Evolutionary conservation across 2,888 invertebrate species (phyloP).

Genomic region (Lamellibrachia columna): DNA sequence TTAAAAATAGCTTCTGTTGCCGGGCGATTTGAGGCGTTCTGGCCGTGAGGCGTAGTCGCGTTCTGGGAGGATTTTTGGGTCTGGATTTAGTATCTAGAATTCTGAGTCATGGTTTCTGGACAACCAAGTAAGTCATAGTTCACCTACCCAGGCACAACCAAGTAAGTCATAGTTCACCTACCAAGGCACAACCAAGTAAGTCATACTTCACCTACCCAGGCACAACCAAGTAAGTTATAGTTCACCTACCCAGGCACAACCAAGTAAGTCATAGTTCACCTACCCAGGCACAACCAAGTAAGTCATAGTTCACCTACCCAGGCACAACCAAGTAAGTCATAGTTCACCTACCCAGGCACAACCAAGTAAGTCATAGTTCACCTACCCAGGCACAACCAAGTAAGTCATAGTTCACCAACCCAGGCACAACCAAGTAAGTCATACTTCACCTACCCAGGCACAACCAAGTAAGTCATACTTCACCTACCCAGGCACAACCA

Average conservation of each 20-base stretch:
- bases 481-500: background rate
- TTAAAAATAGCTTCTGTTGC: too few relatives aligned
- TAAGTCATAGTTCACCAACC: constrained; percentile 25
- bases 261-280: background rate
- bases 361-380: background rate
- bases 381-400: background rate
- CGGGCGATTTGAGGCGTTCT: too few relatives aligned
- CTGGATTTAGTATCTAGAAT: background rate
- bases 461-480: constrained; percentile 8
- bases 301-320: constrained; percentile 25
- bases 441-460: constrained; percentile 23
- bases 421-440: constrained; percentile 22
- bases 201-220: background rate
- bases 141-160: background rate
- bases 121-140: background rate
- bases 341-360: constrained; percentile 29
- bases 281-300: background rate
- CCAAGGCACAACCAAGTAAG: constrained; percentile 24
- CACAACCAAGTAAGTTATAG: background rate
- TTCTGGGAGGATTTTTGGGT: background rate
- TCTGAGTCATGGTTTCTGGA: background rate
- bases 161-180: constrained; percentile 20
- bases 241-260: constrained; percentile 29
- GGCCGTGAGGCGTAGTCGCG: background rate
- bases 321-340: constrained; percentile 22